Evolutionary conservation across 2,113 vertebrate genomes (phyloP).

Genomic region (Solea solea): DNA sequence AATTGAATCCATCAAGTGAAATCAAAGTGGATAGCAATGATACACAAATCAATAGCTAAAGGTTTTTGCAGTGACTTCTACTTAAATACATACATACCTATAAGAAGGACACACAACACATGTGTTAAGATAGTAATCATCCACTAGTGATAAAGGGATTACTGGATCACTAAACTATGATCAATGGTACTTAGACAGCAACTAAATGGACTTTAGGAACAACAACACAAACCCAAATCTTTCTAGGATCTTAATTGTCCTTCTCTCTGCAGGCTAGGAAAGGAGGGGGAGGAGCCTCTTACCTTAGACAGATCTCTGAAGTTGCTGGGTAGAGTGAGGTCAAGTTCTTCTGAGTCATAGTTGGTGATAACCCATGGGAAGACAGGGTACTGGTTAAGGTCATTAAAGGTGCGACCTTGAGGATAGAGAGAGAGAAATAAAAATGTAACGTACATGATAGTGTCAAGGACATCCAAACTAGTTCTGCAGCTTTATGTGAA

Average conservation of each 20-base stretch:
- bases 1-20: neutral
- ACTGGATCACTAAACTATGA: slow-evolving; percentile 63
- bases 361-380: slow-evolving; percentile 99
- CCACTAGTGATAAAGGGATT: slow-evolving; percentile 50
- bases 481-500: neutral
- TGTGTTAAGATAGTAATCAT: slow-evolving; percentile 52
- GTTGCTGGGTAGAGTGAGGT: slow-evolving; percentile 97
- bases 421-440: slow-evolving; percentile 3
- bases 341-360: slow-evolving; percentile 94
- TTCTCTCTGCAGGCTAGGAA: neutral
- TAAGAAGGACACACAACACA: neutral
- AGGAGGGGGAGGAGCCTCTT: slow-evolving; percentile 27
- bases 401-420: slow-evolving; percentile 93
- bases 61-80: neutral
- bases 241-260: neutral
- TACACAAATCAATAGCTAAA: neutral
- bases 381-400: slow-evolving; percentile 98
- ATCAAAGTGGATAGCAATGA: neutral
- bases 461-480: neutral
- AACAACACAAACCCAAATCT: neutral
- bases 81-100: neutral
- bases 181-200: slow-evolving; percentile 66
- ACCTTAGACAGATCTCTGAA: slow-evolving; percentile 99
- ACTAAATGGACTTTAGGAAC: slow-evolving; percentile 21
- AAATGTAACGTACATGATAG: neutral